Conservation (phyloP, 2,113 vertebrate species). For the Sander lucioperca region DNA sequence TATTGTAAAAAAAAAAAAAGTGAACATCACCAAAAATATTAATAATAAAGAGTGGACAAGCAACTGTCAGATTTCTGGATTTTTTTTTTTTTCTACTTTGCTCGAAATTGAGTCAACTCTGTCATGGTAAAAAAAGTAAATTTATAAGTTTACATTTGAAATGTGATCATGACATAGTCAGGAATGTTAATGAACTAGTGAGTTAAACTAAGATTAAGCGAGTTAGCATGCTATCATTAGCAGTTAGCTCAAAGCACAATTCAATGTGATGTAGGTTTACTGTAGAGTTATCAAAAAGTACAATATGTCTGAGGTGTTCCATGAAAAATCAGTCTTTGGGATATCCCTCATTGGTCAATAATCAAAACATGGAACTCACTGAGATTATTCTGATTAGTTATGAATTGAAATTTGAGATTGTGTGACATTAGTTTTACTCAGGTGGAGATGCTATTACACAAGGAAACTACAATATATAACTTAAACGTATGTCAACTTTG, state of each 20-base stretch:
- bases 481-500: too few relatives aligned
- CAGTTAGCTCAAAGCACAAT: not conserved
- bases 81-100: not conserved
- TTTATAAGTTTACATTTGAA: not conserved
- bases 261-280: too few relatives aligned
- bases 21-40: conserved; percentile 54
- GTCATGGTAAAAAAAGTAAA: not conserved
- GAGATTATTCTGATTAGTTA: too few relatives aligned
- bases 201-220: not conserved
- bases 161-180: not conserved
- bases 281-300: too few relatives aligned
- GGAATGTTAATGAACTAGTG: not conserved
- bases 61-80: conserved; percentile 16
- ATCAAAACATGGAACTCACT: too few relatives aligned
- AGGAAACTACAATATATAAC: too few relatives aligned
- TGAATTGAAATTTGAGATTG: too few relatives aligned
- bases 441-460: too few relatives aligned
- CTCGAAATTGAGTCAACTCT: not conserved
- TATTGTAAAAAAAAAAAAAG: conserved; percentile 44
- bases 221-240: not conserved
- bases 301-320: too few relatives aligned
- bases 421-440: too few relatives aligned
- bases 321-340: too few relatives aligned
- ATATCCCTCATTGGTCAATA: too few relatives aligned
- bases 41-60: conserved; percentile 69